Evolutionary conservation across 2,113 vertebrate species (phyloP), one percentile per base, ranked within the genome.

Genomic region (Heliornis fulica): DNA sequence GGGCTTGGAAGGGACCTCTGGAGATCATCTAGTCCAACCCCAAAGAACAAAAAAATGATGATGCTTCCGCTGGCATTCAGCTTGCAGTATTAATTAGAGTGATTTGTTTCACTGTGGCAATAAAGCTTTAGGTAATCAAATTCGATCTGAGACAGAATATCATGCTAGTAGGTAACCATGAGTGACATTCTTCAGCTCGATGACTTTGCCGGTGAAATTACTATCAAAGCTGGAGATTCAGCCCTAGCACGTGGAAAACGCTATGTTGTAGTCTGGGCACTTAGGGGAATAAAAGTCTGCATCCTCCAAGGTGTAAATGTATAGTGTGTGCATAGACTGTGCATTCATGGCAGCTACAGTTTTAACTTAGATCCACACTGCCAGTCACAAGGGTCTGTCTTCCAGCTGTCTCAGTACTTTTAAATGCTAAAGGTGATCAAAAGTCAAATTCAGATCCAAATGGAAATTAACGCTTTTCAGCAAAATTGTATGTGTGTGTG

Each of bases 81-180:
- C 77, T 95, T 92, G 54, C 81, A 90, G 51, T 91, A 88, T 94
- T 93, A 61, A 68, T 90, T 96, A 80, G 64, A 95, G 78, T 96
- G 90, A 95, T 83, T 96, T 92, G 92, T 90, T 97, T 96, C 36
- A 9, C 71, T 96, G 96, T 94, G 90, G 90, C 28, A 21, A 97
- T 95, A 97, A 96, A 97, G 41, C 66, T 96, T 96, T 79, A 97
- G 84, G 53, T 94, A 96, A 95, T 97, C 87, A 65, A 60, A 91
- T 94, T 92, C 66, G 90, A 75, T 97, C 93, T 81, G 91, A 96
- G 87, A 95, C 81, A 94, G 87, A 94, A 91, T 94, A 72, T 63
- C 46, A 34, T 60, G 74, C 32, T 68, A 54, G 94, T 94, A 85
- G 48, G 87, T 95, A 95, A 96, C 77, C 80, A 92, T 65, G 87